Evolutionary conservation across 2,888 invertebrate species (phyloP).

Genomic region (Galeopsomyia nigrocyanea): DNA sequence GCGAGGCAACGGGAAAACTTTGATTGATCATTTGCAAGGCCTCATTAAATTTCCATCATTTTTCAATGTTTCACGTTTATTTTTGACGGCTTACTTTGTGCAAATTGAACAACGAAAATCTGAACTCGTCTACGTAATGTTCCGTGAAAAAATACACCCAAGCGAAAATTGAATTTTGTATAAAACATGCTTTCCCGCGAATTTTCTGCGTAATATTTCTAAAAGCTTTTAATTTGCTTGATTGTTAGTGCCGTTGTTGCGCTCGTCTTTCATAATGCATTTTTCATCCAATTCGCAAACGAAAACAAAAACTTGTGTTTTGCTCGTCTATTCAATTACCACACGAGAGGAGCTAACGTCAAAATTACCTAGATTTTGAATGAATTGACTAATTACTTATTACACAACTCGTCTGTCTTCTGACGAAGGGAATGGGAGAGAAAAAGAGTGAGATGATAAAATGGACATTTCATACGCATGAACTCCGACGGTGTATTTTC

Average conservation of each 20-base stretch:
- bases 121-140: not conserved
- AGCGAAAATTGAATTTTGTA: constrained; percentile 15
- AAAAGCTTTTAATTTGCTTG: constrained; percentile 34
- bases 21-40: too few species aligned
- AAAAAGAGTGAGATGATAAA: constrained; percentile 21
- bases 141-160: not conserved
- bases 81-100: too few species aligned
- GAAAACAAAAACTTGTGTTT: constrained; percentile 24
- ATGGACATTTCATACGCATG: constrained; percentile 41
- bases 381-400: constrained; percentile 45
- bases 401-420: constrained; percentile 37
- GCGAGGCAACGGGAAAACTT: too few species aligned
- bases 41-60: too few species aligned
- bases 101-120: too few species aligned
- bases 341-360: constrained; percentile 15
- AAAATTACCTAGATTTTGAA: constrained; percentile 41
- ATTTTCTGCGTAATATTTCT: constrained; percentile 34
- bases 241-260: constrained; percentile 6
- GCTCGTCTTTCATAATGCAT: constrained; percentile 18
- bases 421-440: not conserved
- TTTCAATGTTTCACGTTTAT: too few species aligned
- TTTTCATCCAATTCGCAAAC: constrained; percentile 23
- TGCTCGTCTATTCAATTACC: constrained; percentile 16
- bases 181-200: not conserved
- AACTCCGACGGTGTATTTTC: not conserved